phyloP scores from a whole-genome alignment of 1,140 invertebrate species.

The Pogonus chalceus region DNA sequence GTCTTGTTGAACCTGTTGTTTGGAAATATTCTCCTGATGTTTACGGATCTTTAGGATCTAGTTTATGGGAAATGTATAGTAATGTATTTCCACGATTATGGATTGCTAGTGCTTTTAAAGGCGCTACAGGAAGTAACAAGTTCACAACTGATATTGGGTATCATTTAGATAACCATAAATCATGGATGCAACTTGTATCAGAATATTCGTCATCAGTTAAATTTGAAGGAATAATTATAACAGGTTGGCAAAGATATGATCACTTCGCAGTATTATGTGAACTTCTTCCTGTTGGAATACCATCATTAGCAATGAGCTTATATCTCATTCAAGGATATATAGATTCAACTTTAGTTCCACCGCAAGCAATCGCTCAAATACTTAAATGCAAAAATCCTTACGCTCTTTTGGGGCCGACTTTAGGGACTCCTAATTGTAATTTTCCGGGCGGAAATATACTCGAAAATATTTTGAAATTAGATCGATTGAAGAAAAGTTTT shows the following conservation, averaged over 20 bases:
- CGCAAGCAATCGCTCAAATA: neutral
- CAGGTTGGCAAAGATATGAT: slow-evolving; percentile 80
- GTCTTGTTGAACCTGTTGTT: slow-evolving; percentile 76
- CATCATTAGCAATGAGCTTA: slow-evolving; percentile 49
- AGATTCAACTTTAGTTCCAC: slow-evolving; percentile 43
- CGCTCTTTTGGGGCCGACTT: neutral
- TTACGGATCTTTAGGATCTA: slow-evolving; percentile 17
- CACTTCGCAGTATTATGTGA: slow-evolving; percentile 91
- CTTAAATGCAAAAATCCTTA: slow-evolving; percentile 6
- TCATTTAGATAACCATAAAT: slow-evolving; percentile 60
- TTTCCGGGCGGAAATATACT: slow-evolving; percentile 48
- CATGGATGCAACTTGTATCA: slow-evolving; percentile 56
- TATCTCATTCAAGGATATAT: neutral
- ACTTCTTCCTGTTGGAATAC: slow-evolving; percentile 73
- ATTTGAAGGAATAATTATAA: slow-evolving; percentile 56
- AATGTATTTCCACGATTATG: slow-evolving; percentile 79
- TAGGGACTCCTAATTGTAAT: slow-evolving; percentile 13
- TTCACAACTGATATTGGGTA: slow-evolving; percentile 55
- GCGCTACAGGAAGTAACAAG: slow-evolving; percentile 70
- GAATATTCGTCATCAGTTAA: slow-evolving; percentile 39
- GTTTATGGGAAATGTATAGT: slow-evolving; percentile 69
- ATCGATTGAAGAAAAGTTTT: slow-evolving; percentile 30
- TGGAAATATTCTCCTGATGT: slow-evolving; percentile 65
- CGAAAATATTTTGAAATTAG: slow-evolving; percentile 33
- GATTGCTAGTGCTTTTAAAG: slow-evolving; percentile 89